A percentile compares a stretch with the other conserved stretches of the same genome.
phyloP scores from a whole-genome alignment of 1,140 invertebrate genomes.

The Diabrotica virgifera region DNA sequence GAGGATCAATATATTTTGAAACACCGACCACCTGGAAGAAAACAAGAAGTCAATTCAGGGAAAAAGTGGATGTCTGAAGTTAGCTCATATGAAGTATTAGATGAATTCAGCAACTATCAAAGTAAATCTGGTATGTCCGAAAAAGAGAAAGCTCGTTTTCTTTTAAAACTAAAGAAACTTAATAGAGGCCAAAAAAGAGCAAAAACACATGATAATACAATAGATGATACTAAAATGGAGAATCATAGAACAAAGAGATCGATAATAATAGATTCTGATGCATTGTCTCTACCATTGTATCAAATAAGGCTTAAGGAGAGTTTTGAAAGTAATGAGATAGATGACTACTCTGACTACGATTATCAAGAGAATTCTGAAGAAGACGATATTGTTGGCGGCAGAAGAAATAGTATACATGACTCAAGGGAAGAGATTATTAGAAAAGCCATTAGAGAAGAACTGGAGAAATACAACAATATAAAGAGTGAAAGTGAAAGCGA shows the following conservation, averaged over 20 bases:
- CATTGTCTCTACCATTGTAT: constrained; percentile 24
- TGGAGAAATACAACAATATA: constrained; percentile 16
- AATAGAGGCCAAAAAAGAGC: constrained; percentile 23
- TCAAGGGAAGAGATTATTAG: constrained; percentile 12
- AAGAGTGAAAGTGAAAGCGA: constrained; percentile 16
- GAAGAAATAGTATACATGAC: constrained; percentile 3
- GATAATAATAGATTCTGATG: constrained; percentile 27
- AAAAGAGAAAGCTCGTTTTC: constrained; percentile 18
- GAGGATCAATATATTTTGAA: background rate
- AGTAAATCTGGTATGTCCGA: background rate
- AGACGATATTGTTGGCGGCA: background rate
- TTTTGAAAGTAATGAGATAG: constrained; percentile 13
- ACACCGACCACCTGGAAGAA: background rate
- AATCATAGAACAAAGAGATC: constrained; percentile 17
- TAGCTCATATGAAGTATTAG: background rate
- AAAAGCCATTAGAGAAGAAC: constrained; percentile 27
- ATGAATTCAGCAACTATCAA: background rate
- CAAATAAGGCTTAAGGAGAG: constrained; percentile 24
- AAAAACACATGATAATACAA: constrained; percentile 6
- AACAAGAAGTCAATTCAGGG: background rate
- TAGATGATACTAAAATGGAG: background rate
- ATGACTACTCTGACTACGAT: constrained; percentile 6
- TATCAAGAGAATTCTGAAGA: background rate
- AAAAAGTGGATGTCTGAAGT: constrained; percentile 1
- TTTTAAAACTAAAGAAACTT: constrained; percentile 26